A percentile compares a stretch with the other conserved stretches of the same genome.
phyloP scores from a whole-genome alignment of 2,797 vertebrate species.

The Silurus lanzhouensis region DNA sequence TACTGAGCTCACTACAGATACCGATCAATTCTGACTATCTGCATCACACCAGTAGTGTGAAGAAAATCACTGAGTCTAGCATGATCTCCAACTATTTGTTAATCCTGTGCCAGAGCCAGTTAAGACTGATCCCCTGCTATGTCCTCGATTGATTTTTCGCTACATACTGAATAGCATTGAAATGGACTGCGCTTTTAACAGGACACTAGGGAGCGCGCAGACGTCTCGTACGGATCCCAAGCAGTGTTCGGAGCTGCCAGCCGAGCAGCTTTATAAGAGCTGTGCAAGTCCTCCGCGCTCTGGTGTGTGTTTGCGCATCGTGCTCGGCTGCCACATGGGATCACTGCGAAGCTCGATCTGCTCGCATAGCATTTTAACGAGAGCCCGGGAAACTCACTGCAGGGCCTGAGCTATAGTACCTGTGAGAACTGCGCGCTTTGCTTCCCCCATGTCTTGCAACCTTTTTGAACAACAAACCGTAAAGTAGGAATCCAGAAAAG shows the following conservation, averaged over 20 bases:
- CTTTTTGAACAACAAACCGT: too few relatives aligned
- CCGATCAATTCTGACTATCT: conserved; percentile 1
- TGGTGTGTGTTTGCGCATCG: conserved; percentile 61
- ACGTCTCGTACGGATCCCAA: conserved; percentile 9
- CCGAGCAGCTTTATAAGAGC: conserved; percentile 59
- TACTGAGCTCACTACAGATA: not conserved
- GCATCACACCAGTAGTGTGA: not conserved
- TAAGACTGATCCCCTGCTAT: conserved; percentile 1
- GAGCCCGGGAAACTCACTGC: conserved; percentile 67
- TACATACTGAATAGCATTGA: conserved; percentile 25
- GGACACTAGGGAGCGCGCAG: conserved; percentile 16
- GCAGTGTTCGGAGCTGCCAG: conserved; percentile 46
- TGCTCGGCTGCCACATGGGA: conserved; percentile 49
- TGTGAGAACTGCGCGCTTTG: not conserved
- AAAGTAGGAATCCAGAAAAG: not conserved
- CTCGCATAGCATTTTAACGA: conserved; percentile 71
- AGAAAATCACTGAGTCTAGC: not conserved
- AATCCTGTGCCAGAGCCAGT: not conserved
- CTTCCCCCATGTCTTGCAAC: too few relatives aligned
- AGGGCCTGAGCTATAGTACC: conserved; percentile 10
- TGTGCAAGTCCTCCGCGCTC: conserved; percentile 55
- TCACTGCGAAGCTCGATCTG: conserved; percentile 58
- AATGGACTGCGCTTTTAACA: conserved; percentile 9
- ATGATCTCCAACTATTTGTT: not conserved
- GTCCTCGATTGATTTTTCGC: conserved; percentile 12